phyloP scores from a whole-genome alignment of 2,113 vertebrate species.

The Anser cygnoides region DNA sequence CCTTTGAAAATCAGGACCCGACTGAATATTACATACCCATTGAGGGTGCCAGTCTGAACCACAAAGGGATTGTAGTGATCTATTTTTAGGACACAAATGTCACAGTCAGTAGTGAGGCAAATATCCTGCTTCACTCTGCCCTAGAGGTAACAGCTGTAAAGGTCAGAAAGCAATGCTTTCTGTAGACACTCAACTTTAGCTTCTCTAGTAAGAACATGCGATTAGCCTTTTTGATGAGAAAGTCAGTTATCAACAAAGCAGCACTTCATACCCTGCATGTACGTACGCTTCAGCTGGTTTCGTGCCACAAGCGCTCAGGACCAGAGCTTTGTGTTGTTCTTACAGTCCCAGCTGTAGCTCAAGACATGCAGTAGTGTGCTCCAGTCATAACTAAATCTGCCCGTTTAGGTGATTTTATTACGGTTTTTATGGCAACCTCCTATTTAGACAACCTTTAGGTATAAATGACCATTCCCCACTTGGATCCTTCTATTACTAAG shows the following conservation, averaged over 20 bases:
- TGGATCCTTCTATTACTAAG: neutral
- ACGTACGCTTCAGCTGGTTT: accelerated
- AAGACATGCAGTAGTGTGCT: neutral
- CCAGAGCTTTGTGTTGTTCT: neutral
- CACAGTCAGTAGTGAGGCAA: conserved; percentile 43
- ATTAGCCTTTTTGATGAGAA: neutral
- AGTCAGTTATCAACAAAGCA: neutral
- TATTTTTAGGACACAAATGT: conserved; percentile 61
- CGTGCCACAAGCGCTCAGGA: neutral
- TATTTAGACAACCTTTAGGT: neutral
- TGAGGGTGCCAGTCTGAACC: neutral
- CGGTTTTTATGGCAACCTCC: neutral
- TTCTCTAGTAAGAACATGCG: neutral
- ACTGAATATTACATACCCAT: neutral
- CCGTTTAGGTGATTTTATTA: neutral
- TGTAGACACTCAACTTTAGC: neutral
- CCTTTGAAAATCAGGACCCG: neutral
- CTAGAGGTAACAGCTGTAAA: conserved; percentile 45
- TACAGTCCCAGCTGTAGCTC: neutral
- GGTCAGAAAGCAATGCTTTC: conserved; percentile 32
- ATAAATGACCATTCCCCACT: neutral
- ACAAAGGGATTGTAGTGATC: conserved; percentile 16
- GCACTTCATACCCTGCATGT: neutral
- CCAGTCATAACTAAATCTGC: neutral
- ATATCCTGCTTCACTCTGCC: conserved; percentile 39